Evolutionary conservation across 2,113 vertebrate species (phyloP).

Genomic region (Microcebus griseorufus): DNA sequence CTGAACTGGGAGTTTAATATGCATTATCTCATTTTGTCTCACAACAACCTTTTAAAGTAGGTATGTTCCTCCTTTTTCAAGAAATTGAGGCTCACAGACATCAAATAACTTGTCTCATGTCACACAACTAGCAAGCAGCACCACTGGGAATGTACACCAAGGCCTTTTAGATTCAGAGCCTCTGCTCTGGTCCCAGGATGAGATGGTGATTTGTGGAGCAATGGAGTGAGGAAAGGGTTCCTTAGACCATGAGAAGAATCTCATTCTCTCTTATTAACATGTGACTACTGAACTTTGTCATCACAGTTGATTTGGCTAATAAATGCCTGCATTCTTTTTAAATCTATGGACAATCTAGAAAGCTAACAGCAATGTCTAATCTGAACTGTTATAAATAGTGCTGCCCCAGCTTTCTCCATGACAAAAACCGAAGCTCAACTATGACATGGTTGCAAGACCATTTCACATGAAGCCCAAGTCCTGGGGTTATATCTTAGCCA

Average conservation of each 20-base stretch:
- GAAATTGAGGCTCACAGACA: background rate
- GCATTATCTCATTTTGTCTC: background rate
- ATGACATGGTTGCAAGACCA: background rate
- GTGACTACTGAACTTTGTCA: background rate
- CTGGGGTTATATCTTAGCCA: background rate
- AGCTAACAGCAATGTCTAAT: background rate
- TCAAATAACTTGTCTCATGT: background rate
- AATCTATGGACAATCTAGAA: background rate
- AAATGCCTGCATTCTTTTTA: background rate
- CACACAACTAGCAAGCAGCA: background rate
- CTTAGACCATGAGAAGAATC: background rate
- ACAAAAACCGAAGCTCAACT: background rate
- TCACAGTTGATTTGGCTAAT: background rate
- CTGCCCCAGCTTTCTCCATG: background rate
- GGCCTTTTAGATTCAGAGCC: background rate
- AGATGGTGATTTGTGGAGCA: too few species aligned
- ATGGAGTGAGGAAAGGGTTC: background rate
- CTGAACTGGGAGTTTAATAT: background rate
- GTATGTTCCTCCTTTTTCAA: background rate
- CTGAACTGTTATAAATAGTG: background rate
- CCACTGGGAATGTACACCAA: background rate
- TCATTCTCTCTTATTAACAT: background rate
- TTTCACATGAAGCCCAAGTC: background rate
- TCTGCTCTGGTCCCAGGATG: background rate
- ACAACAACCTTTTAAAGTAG: background rate